phyloP scores from a whole-genome alignment of 2,888 invertebrate species.

The Eristalis pertinax region DNA sequence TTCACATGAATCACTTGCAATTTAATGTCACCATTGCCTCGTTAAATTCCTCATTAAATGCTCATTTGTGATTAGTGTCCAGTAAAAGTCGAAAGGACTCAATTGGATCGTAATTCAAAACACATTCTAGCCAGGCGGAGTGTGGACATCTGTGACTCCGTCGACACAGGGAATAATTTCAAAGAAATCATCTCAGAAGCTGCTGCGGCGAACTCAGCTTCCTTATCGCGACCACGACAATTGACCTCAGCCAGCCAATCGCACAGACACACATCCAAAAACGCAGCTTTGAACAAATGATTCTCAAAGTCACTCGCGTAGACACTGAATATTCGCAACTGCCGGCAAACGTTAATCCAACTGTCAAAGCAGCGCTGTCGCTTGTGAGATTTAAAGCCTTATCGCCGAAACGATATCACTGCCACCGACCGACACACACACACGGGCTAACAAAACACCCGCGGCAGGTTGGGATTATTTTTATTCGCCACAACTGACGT shows the following conservation, averaged over 20 bases:
- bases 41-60: neutral
- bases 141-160: neutral
- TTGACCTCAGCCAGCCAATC: neutral
- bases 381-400: constrained; percentile 1
- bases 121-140: neutral
- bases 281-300: neutral
- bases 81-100: neutral
- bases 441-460: neutral
- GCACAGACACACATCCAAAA: neutral
- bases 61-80: neutral
- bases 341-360: neutral
- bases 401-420: constrained; percentile 11
- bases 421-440: neutral
- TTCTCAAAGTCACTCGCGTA: neutral
- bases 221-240: neutral
- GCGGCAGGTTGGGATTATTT: neutral
- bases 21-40: neutral
- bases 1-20: neutral
- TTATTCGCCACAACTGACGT: constrained; percentile 33
- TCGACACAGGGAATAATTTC: too few species aligned
- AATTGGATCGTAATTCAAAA: neutral
- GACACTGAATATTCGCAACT: neutral
- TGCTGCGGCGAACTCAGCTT: neutral
- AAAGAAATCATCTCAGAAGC: neutral
- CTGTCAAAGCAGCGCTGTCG: constrained; percentile 1